These are phyloP conservation scores for Macrophya alboannulata DNA, from an alignment of 2,888 invertebrate species.

Conservation along the genomic window DNA sequence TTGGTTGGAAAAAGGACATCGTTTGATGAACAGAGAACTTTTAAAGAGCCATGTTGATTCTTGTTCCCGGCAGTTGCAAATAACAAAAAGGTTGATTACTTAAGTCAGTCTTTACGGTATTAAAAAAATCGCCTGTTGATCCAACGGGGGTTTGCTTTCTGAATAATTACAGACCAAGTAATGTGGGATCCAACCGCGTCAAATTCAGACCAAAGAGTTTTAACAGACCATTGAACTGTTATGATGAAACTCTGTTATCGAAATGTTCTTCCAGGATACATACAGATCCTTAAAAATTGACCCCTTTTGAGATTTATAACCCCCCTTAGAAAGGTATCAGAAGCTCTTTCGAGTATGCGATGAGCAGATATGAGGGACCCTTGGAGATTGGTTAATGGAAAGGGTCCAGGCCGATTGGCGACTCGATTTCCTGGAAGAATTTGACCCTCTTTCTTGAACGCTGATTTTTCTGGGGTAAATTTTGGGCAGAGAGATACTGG, in stretches of 20 bases:
- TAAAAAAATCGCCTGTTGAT: not conserved
- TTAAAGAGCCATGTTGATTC: not conserved
- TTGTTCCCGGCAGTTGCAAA: not conserved
- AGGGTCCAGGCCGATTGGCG: not conserved
- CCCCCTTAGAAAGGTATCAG: not conserved
- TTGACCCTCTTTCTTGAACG: not conserved
- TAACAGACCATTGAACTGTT: not conserved
- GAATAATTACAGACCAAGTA: not conserved
- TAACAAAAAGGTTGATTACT: not conserved
- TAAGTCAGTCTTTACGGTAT: too few relatives aligned
- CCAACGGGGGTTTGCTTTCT: not conserved
- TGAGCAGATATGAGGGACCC: constrained; percentile 5
- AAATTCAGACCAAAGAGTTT: too few relatives aligned
- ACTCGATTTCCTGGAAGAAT: constrained; percentile 15
- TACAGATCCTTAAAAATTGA: not conserved
- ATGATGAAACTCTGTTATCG: not conserved
- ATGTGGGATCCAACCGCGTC: not conserved
- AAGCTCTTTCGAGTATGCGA: not conserved
- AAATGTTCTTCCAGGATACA: not conserved
- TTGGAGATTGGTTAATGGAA: not conserved
- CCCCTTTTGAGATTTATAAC: not conserved
- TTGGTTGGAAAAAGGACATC: not conserved
- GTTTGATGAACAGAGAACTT: not conserved
- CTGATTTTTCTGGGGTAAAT: not conserved
- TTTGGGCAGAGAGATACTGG: not conserved